These are phyloP conservation scores for Epinotia nisella DNA, from an alignment of 2,888 invertebrate genomes.

Conservation along the genomic window DNA sequence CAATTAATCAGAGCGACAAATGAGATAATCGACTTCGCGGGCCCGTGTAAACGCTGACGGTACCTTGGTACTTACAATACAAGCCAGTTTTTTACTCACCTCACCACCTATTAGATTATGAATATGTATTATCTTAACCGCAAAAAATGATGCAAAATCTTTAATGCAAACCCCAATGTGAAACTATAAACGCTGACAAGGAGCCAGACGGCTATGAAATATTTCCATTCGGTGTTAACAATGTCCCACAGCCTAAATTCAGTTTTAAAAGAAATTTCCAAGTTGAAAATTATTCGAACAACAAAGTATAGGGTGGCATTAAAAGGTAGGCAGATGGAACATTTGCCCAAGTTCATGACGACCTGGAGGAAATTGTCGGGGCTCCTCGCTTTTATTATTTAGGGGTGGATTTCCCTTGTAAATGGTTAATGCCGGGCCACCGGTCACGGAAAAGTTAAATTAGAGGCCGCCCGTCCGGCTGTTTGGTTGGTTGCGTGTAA, in stretches of 20 bases:
- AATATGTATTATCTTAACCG: slow-evolving; percentile 35
- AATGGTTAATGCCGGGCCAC: slow-evolving; percentile 68
- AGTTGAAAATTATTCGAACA: slow-evolving; percentile 49
- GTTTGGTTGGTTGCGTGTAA: slow-evolving; percentile 63
- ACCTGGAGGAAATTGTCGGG: slow-evolving; percentile 68
- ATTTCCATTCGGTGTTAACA: slow-evolving; percentile 26
- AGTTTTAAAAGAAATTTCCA: slow-evolving; percentile 34
- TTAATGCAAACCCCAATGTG: slow-evolving; percentile 19
- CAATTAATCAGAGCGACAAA: slow-evolving; percentile 57
- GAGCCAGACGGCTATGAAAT: slow-evolving; percentile 8
- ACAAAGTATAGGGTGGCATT: slow-evolving; percentile 60
- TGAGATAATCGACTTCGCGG: slow-evolving; percentile 52
- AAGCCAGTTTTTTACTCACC: slow-evolving; percentile 26
- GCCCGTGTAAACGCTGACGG: slow-evolving; percentile 5
- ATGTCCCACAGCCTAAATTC: slow-evolving; percentile 30
- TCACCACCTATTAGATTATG: slow-evolving; percentile 10
- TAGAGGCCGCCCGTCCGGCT: slow-evolving; percentile 64
- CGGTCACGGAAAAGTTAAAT: slow-evolving; percentile 78
- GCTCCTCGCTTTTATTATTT: slow-evolving; percentile 73
- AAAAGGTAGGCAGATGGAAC: slow-evolving; percentile 65
- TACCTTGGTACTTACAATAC: slow-evolving; percentile 1
- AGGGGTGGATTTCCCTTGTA: slow-evolving; percentile 74
- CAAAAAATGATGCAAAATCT: slow-evolving; percentile 24
- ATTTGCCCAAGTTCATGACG: slow-evolving; percentile 52
- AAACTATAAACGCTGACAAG: slow-evolving; percentile 22